Evolutionary conservation across 2,113 vertebrate species (phyloP).

Genomic region (Holacanthus passer): DNA sequence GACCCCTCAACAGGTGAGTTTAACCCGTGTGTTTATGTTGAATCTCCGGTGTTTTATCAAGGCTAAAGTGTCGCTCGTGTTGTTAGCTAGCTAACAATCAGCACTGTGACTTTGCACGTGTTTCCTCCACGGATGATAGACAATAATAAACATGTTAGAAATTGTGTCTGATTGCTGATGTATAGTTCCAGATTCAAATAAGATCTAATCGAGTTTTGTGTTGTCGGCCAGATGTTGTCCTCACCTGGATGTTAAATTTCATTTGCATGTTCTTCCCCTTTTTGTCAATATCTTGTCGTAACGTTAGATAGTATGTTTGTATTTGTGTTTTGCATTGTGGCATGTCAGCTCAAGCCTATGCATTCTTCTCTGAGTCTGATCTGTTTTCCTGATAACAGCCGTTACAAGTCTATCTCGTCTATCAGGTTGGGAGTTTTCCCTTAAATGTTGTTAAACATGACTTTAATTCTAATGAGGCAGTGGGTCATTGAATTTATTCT

Average conservation of each 20-base stretch:
- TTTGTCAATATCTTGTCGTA: too few species aligned
- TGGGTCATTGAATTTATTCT: background rate
- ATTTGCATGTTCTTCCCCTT: too few species aligned
- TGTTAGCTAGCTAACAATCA: constrained; percentile 30
- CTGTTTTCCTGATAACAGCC: background rate
- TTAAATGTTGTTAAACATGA: background rate
- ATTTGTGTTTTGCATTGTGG: background rate
- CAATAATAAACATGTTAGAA: background rate
- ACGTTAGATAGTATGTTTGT: too few species aligned
- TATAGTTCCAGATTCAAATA: fast-evolving
- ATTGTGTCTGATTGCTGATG: background rate
- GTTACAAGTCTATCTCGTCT: background rate
- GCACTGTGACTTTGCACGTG: constrained; percentile 61
- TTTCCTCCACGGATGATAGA: background rate
- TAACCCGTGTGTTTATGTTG: background rate
- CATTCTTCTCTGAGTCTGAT: background rate
- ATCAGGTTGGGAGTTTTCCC: background rate
- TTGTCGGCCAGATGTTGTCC: background rate
- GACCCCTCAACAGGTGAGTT: constrained; percentile 28
- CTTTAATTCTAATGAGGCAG: background rate
- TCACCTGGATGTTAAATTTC: too few species aligned
- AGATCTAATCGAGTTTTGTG: background rate
- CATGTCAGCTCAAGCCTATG: background rate
- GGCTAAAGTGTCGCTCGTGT: background rate
- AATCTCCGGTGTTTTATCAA: background rate